Evolutionary conservation across 2,113 vertebrate species (phyloP).

Genomic region (Caloenas nicobarica): DNA sequence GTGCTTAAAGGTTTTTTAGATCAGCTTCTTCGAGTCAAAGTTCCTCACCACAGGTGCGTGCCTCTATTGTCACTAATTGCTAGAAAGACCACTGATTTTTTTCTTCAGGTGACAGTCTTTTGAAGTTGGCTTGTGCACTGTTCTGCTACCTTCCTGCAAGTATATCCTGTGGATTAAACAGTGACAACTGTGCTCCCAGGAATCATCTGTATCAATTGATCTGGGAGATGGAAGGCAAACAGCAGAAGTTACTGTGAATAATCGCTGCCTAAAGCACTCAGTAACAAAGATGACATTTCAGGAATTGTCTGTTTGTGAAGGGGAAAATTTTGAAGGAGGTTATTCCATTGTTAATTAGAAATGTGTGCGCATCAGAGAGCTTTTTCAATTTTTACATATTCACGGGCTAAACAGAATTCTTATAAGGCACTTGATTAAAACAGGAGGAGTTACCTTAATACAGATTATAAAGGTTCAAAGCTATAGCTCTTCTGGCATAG

Average conservation of each 20-base stretch:
- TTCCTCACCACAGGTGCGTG: constrained; percentile 83
- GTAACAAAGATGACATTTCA: not conserved
- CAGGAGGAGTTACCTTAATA: not conserved
- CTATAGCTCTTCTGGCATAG: not conserved
- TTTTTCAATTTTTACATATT: not conserved
- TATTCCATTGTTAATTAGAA: not conserved
- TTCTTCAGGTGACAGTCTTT: constrained; percentile 33
- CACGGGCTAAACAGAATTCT: not conserved
- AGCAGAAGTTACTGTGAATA: not conserved
- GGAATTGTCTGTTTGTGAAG: not conserved
- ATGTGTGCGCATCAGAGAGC: not conserved
- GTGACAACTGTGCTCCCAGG: constrained; percentile 34
- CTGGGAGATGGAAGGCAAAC: not conserved
- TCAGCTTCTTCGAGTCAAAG: constrained; percentile 72
- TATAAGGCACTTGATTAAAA: not conserved
- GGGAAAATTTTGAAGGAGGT: not conserved
- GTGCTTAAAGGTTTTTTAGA: constrained; percentile 65
- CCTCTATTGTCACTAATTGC: constrained; percentile 76
- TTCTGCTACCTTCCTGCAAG: constrained; percentile 35
- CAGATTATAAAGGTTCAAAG: not conserved
- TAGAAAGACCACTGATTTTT: constrained; percentile 25
- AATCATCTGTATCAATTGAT: not conserved
- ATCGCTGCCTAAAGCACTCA: not conserved
- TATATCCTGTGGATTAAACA: constrained; percentile 58
- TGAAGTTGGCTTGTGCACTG: constrained; percentile 51